phyloP scores from a whole-genome alignment of 2,113 vertebrate species.

The Eurypyga helias region DNA sequence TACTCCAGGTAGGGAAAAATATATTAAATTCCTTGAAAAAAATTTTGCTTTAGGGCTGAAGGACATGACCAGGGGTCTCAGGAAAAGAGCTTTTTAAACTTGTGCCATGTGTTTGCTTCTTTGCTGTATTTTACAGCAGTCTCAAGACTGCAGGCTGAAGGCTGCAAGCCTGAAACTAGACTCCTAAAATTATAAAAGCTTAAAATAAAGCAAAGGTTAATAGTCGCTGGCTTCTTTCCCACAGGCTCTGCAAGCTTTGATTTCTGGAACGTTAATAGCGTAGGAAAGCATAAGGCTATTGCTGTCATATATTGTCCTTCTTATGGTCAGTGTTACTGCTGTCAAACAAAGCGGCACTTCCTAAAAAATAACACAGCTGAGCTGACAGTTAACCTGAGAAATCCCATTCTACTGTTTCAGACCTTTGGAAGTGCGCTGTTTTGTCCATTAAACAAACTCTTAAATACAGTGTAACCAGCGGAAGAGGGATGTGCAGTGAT shows the following conservation, averaged over 20 bases:
- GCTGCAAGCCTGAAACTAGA: not conserved
- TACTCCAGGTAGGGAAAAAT: not conserved
- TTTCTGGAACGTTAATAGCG: not conserved
- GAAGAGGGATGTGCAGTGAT: not conserved
- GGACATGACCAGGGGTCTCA: not conserved
- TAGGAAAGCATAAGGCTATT: not conserved
- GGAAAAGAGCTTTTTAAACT: not conserved
- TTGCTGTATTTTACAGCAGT: not conserved
- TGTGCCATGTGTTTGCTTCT: not conserved
- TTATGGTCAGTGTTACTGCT: not conserved
- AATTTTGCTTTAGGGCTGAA: not conserved
- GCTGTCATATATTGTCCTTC: not conserved
- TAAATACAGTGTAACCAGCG: not conserved
- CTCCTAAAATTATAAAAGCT: not conserved
- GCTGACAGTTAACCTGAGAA: not conserved
- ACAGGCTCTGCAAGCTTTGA: not conserved
- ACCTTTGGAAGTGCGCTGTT: not conserved
- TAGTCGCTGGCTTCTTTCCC: not conserved
- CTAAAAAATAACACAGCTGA: not conserved
- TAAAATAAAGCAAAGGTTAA: constrained; percentile 30
- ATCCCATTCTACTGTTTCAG: not conserved
- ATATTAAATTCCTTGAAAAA: not conserved
- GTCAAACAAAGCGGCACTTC: not conserved
- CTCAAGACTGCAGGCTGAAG: not conserved
- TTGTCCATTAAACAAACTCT: not conserved